Evolutionary conservation across 2,797 vertebrate species (phyloP).

Genomic region (Pachyuromys duprasi): DNA sequence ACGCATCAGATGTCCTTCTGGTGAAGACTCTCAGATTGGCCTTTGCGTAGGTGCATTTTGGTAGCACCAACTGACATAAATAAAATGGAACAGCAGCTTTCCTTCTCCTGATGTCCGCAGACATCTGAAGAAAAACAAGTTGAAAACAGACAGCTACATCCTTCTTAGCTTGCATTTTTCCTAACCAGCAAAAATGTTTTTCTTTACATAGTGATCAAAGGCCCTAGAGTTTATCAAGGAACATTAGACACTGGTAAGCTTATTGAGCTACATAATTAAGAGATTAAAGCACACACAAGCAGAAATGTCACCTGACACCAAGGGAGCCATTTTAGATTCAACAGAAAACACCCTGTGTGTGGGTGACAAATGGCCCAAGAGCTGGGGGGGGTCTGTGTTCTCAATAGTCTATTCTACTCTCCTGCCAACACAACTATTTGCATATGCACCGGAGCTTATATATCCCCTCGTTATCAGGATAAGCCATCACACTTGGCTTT

Average conservation of each 20-base stretch:
- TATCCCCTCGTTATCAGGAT: not conserved
- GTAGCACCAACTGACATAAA: not conserved
- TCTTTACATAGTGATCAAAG: not conserved
- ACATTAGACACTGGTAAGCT: not conserved
- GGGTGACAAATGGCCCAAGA: not conserved
- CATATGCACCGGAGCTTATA: not conserved
- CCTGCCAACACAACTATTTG: not conserved
- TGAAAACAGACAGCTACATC: not conserved
- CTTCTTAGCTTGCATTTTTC: constrained; percentile 41
- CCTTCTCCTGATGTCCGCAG: not conserved
- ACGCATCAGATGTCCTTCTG: not conserved
- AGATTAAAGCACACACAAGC: constrained; percentile 22
- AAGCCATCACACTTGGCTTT: not conserved
- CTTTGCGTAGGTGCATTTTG: not conserved
- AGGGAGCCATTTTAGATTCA: not conserved
- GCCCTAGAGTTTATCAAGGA: constrained; percentile 11
- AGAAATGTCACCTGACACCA: constrained; percentile 43
- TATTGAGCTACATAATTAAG: not conserved
- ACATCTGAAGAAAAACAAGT: constrained; percentile 31
- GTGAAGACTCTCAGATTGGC: not conserved
- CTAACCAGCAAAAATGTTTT: constrained; percentile 11
- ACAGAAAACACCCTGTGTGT: not conserved
- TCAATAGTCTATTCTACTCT: not conserved
- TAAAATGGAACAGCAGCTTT: not conserved
- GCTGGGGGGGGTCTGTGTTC: not conserved